These are phyloP conservation scores for Piprites chloris DNA, from an alignment of 2,113 vertebrate genomes.

Conservation along the genomic window DNA sequence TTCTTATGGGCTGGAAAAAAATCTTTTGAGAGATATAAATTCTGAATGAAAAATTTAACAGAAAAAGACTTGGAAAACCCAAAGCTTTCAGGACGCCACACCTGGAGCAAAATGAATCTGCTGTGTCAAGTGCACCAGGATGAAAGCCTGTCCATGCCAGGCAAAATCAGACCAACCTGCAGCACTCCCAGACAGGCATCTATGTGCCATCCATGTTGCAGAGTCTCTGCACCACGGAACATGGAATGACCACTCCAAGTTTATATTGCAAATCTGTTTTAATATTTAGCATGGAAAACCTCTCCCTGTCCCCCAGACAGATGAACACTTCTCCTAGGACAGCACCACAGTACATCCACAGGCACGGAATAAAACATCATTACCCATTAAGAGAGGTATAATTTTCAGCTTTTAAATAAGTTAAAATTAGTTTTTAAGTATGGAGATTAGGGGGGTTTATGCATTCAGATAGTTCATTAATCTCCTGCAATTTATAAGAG, in stretches of 20 bases:
- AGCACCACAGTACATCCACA: background rate
- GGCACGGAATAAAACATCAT: background rate
- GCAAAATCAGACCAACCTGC: background rate
- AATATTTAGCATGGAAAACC: background rate
- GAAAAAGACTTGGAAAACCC: background rate
- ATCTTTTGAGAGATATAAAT: background rate
- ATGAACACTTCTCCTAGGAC: background rate
- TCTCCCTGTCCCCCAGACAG: background rate
- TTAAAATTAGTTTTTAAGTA: background rate
- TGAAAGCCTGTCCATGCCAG: background rate
- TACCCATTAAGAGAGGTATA: background rate
- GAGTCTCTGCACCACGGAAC: background rate
- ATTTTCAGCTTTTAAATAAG: background rate
- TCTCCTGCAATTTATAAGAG: background rate
- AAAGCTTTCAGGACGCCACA: background rate
- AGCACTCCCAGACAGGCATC: background rate
- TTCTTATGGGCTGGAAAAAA: background rate
- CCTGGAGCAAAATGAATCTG: background rate
- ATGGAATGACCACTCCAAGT: background rate
- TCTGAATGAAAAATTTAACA: background rate
- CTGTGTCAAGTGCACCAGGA: background rate
- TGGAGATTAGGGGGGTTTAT: accelerated
- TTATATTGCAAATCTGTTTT: background rate
- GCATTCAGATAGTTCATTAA: background rate
- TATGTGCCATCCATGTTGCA: accelerated